Conservation (phyloP, 2,888 invertebrate species). For the Deroplatys truncata region DNA sequence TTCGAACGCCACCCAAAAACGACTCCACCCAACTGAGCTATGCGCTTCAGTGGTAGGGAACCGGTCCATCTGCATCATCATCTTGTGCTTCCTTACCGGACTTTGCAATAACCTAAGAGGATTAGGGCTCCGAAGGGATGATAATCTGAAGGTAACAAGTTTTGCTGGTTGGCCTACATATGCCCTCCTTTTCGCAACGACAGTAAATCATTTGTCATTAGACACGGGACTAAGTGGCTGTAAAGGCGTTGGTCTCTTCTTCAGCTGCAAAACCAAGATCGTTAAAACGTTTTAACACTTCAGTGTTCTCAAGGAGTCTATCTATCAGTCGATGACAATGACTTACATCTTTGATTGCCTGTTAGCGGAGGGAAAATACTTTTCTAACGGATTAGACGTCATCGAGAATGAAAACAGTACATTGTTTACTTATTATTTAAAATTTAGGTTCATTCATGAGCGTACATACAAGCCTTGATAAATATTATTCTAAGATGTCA, state of each 20-base stretch:
- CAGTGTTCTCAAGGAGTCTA: too few species aligned
- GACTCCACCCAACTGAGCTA: conserved; percentile 14
- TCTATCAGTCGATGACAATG: too few species aligned
- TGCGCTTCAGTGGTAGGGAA: not conserved
- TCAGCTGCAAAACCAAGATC: not conserved
- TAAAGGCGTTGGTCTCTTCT: not conserved
- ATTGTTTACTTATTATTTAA: too few species aligned
- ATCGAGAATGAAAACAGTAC: too few species aligned
- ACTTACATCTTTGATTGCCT: too few species aligned
- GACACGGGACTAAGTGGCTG: not conserved
- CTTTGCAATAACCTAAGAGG: not conserved
- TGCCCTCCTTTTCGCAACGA: not conserved
- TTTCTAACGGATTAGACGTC: too few species aligned
- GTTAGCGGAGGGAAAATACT: too few species aligned
- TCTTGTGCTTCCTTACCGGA: not conserved
- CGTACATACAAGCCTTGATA: too few species aligned
- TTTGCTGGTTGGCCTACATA: not conserved
- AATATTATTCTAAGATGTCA: too few species aligned
- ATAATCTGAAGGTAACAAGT: not conserved
- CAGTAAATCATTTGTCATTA: not conserved
- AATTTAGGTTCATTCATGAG: too few species aligned
- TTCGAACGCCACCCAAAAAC: not conserved
- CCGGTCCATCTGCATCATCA: not conserved
- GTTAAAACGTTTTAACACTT: too few species aligned
- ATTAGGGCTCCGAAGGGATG: not conserved